A percentile compares a stretch with the other conserved stretches of the same genome.
Evolutionary conservation across 2,888 invertebrate genomes (phyloP).

Genomic region (Caradrina clavipalpis): DNA sequence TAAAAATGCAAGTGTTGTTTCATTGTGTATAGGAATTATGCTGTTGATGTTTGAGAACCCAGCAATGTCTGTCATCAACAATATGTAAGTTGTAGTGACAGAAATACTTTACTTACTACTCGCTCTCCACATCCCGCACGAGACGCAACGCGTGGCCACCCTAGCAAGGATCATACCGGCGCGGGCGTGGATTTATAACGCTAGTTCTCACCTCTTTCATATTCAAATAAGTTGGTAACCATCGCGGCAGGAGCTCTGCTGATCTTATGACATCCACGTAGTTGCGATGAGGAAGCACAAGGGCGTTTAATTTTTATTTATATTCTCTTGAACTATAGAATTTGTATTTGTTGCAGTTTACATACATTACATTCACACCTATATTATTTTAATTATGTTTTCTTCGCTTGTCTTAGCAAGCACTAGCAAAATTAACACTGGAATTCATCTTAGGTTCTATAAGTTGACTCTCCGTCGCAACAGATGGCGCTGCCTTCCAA

Average conservation of each 20-base stretch:
- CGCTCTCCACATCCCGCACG: not conserved
- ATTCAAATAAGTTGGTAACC: slow-evolving; percentile 39
- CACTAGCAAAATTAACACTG: not conserved
- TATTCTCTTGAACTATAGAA: too few relatives aligned
- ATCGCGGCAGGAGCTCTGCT: slow-evolving; percentile 8
- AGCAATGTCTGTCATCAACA: not conserved
- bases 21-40: not conserved
- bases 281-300: not conserved
- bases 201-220: slow-evolving; percentile 57
- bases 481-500: not conserved
- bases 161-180: not conserved
- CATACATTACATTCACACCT: too few relatives aligned
- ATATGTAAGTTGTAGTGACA: not conserved
- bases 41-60: not conserved
- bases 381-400: too few relatives aligned
- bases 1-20: not conserved
- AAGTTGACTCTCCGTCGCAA: not conserved
- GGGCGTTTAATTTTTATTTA: not conserved
- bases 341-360: too few relatives aligned
- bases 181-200: slow-evolving; percentile 17
- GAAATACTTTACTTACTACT: not conserved
- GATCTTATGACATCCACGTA: not conserved
- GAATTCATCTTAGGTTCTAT: not conserved
- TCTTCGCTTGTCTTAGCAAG: not conserved
- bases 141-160: not conserved